A percentile compares a stretch with the other conserved stretches of the same genome.
These are phyloP conservation scores for Hirudinaria manillensis DNA, from an alignment of 2,888 invertebrate genomes.

Conservation along the genomic window DNA sequence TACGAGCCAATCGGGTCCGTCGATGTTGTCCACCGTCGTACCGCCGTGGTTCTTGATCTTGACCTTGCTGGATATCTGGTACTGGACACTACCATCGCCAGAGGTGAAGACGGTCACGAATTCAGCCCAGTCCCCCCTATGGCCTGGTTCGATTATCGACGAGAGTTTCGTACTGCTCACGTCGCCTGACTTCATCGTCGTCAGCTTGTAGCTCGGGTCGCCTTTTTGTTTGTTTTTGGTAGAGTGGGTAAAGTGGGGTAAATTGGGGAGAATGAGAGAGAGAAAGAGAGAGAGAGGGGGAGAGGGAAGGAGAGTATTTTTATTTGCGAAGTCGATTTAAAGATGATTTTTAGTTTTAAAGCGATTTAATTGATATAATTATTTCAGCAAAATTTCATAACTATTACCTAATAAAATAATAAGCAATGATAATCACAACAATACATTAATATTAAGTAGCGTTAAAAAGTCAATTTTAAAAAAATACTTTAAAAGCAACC, in stretches of 20 bases:
- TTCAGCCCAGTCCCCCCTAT: background rate
- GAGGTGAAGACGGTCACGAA: slow-evolving; percentile 36
- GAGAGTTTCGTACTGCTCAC: slow-evolving; percentile 34
- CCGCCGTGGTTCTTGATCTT: slow-evolving; percentile 15
- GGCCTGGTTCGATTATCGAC: background rate
- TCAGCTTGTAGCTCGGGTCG: slow-evolving; percentile 32
- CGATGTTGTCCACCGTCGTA: slow-evolving; percentile 28
- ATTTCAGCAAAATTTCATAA: background rate
- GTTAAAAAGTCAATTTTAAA: background rate
- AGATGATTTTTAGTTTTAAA: background rate
- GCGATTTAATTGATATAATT: background rate
- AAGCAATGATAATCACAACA: background rate
- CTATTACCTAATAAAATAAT: background rate
- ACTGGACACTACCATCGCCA: slow-evolving; percentile 35
- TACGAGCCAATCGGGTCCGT: slow-evolving; percentile 36
- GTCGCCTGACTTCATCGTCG: slow-evolving; percentile 33
- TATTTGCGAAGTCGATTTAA: too few species aligned
- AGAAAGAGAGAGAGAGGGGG: background rate
- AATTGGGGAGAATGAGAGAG: background rate
- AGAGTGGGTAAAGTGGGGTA: too few species aligned
- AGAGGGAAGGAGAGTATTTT: too few species aligned
- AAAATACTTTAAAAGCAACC: slow-evolving; percentile 19
- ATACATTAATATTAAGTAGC: background rate
- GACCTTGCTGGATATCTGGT: slow-evolving; percentile 27
- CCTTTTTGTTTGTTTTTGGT: slow-evolving; percentile 26